Percentiles rank a stretch among this genome's conserved stretches.
phyloP scores from a whole-genome alignment of 2,113 vertebrate species.

The Megaceryle maxima region DNA sequence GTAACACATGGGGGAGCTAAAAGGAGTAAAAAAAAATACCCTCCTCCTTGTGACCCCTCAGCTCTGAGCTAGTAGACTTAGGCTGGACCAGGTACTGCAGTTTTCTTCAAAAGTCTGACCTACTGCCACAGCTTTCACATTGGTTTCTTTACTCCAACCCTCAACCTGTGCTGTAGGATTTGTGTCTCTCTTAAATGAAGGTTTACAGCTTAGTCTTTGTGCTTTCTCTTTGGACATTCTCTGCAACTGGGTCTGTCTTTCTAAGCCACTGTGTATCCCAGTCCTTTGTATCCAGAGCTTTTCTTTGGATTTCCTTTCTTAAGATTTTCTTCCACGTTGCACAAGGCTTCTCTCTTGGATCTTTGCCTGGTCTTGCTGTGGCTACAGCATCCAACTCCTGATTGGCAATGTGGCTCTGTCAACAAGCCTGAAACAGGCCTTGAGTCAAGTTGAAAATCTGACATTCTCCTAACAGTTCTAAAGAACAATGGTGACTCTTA shows the following conservation, averaged over 20 bases:
- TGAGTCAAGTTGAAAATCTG: neutral
- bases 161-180: neutral
- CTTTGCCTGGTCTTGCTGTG: neutral
- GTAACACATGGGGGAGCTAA: neutral
- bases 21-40: neutral
- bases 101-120: neutral
- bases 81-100: neutral
- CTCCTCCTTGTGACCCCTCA: neutral
- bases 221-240: neutral
- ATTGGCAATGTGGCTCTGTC: neutral
- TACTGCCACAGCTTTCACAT: neutral
- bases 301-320: neutral
- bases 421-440: neutral
- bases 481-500: fast-evolving
- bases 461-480: neutral
- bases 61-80: neutral
- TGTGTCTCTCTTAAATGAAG: neutral
- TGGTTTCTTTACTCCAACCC: neutral
- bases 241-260: neutral
- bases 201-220: neutral
- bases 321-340: neutral
- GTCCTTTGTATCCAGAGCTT: neutral
- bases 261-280: neutral
- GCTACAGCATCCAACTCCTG: neutral
- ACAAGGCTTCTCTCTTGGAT: neutral